Base-by-base conservation (phyloP, 2,888 invertebrate species). In the Caenorhabditis angaria region DNA sequence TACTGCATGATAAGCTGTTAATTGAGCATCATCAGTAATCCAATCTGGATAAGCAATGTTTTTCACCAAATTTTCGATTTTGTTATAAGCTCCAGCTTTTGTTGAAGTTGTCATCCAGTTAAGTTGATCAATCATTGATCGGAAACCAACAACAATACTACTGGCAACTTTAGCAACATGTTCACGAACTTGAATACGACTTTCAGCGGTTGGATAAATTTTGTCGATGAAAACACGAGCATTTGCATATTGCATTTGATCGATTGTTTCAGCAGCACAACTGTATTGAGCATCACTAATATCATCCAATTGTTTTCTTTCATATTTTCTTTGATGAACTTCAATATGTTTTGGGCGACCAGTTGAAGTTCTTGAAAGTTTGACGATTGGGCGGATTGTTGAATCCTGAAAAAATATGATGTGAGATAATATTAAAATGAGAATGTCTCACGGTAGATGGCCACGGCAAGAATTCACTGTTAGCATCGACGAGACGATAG, bases 1-100 rank as follows among this genome's bases (percentile, higher is more conserved):
- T n/a, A 41, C 63, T 24, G 61, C 32, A 59, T 85, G 80, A 64
- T 82, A 84, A 20, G 25, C 35, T 24, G 63, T 76, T 14, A 85
- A 72, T 18, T 69, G 51, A 0, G 12, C 32, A 48, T 85, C 78
- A 55, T 85, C 77, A 20, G 74, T 65, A 55, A 85, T 76, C 65
- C 72, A 83, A 57, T 82, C 82, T 1, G 85, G 85, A 57, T 78
- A 85, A 32, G 82, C 85, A 35, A 85, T 80, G 72, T 85, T 85
- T 58, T 81, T 79, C 29, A 80, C 79, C 10, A 85, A 77, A 54
- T 83, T 80, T 59, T 80, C 79, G 54, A 85, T 83, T 67, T 85
- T 85, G 61, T 61, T 61, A 68, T 82, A 83, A 8, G 85, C 85
- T 32, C 80, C 80, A 35, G 65, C 65, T 66, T 85, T 85, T 1